phyloP scores from a whole-genome alignment of 2,888 invertebrate genomes.

The Mesorhabditis belari region DNA sequence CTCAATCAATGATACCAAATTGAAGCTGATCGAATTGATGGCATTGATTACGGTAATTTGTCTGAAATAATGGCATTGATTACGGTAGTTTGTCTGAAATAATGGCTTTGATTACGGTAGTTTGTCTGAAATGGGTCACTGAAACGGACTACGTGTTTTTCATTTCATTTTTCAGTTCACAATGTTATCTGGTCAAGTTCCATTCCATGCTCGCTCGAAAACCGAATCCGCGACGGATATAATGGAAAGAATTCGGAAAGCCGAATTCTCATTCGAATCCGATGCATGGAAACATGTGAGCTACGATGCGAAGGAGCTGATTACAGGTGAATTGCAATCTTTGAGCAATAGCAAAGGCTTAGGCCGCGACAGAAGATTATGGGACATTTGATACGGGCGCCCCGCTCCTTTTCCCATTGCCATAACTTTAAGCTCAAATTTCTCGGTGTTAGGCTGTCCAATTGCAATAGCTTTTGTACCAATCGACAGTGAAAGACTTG shows the following conservation, averaged over 20 bases:
- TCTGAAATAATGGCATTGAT: too few species aligned
- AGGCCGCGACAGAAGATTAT: not conserved
- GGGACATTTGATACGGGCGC: too few species aligned
- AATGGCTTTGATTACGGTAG: too few species aligned
- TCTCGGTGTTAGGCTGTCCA: too few species aligned
- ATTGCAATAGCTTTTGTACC: too few species aligned
- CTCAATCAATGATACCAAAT: too few species aligned
- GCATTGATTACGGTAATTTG: too few species aligned
- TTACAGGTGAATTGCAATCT: constrained; percentile 61
- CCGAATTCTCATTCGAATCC: constrained; percentile 72
- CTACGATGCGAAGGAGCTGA: constrained; percentile 69
- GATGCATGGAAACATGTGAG: constrained; percentile 71
- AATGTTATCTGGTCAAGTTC: constrained; percentile 78
- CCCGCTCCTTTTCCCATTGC: too few species aligned
- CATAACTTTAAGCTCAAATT: too few species aligned
- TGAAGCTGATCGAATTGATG: too few species aligned
- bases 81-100: too few species aligned
- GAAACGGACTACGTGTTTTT: not conserved
- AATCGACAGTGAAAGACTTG: too few species aligned
- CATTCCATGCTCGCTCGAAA: constrained; percentile 69
- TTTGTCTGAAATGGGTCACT: not conserved
- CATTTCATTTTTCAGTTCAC: constrained; percentile 62
- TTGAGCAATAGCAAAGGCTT: not conserved
- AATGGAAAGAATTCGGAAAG: constrained; percentile 73
- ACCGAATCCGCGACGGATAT: constrained; percentile 70